A percentile compares a stretch with the other conserved stretches of the same genome.
phyloP scores from a whole-genome alignment of 2,113 vertebrate species.

The Struthio camelus region DNA sequence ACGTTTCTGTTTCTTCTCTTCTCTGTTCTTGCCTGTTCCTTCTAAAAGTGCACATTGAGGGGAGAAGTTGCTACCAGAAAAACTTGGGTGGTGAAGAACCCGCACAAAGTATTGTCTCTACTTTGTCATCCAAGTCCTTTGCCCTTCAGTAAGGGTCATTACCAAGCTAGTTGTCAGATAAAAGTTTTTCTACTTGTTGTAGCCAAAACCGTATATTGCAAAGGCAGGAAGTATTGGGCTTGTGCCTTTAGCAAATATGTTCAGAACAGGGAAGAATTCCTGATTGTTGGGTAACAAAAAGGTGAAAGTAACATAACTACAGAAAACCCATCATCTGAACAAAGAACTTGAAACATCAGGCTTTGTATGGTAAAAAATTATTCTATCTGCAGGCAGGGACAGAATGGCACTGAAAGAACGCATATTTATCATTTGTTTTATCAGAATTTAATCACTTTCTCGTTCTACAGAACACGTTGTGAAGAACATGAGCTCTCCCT shows the following conservation, averaged over 20 bases:
- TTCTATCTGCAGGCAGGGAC: not conserved
- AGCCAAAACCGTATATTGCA: not conserved
- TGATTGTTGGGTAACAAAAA: not conserved
- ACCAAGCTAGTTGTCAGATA: no score
- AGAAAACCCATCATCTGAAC: not conserved
- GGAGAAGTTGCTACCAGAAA: no score
- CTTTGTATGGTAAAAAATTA: not conserved
- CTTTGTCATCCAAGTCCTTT: no score
- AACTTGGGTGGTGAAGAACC: no score
- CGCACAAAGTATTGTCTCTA: no score
- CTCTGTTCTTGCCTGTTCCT: no score
- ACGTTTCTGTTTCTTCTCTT: no score
- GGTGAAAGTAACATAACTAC: not conserved
- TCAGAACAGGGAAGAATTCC: not conserved
- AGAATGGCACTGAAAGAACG: not conserved
- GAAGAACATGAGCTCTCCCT: constrained; percentile 83
- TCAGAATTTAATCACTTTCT: not conserved
- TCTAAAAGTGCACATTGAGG: no score
- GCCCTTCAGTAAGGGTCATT: no score
- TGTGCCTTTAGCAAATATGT: not conserved
- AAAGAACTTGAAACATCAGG: not conserved
- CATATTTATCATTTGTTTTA: not conserved
- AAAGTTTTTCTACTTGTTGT: not conserved
- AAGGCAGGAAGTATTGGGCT: not conserved
- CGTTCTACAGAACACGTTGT: constrained; percentile 71